Evolutionary conservation across 2,113 vertebrate genomes (phyloP).

Genomic region (Eonycteris spelaea): DNA sequence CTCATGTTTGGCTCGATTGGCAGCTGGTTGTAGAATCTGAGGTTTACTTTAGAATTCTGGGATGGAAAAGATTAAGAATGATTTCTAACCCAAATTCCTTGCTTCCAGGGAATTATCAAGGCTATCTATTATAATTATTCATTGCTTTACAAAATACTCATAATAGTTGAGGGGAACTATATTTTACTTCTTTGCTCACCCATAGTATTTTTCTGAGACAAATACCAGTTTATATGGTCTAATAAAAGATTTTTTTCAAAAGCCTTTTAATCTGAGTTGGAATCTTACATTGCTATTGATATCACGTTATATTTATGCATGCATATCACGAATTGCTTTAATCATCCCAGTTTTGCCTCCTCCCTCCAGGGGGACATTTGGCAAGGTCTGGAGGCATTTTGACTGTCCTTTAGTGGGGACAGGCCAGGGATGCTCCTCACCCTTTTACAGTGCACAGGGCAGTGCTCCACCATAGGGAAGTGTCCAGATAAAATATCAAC

Average conservation of each 20-base stretch:
- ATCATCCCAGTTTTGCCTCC: neutral
- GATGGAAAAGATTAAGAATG: neutral
- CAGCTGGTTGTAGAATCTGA: neutral
- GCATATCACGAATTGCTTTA: neutral
- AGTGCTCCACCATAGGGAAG: fast-evolving
- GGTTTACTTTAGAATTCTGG: neutral
- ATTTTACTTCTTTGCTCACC: neutral
- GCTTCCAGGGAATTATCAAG: neutral
- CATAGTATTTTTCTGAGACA: neutral
- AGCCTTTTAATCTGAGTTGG: neutral
- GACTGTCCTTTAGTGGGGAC: neutral
- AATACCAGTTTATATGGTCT: neutral
- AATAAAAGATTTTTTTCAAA: neutral
- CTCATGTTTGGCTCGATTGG: neutral
- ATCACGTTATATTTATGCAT: neutral
- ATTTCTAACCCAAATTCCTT: neutral
- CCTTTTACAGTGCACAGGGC: too few species aligned
- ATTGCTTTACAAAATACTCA: neutral
- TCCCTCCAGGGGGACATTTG: neutral
- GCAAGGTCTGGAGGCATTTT: neutral
- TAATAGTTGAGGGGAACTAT: neutral
- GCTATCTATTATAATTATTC: neutral
- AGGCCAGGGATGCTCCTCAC: neutral
- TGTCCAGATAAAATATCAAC: fast-evolving
- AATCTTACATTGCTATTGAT: neutral